Evolutionary conservation across 2,888 invertebrate species (phyloP), one percentile per base, ranked within the genome.

Genomic region (Cerastoderma edule): DNA sequence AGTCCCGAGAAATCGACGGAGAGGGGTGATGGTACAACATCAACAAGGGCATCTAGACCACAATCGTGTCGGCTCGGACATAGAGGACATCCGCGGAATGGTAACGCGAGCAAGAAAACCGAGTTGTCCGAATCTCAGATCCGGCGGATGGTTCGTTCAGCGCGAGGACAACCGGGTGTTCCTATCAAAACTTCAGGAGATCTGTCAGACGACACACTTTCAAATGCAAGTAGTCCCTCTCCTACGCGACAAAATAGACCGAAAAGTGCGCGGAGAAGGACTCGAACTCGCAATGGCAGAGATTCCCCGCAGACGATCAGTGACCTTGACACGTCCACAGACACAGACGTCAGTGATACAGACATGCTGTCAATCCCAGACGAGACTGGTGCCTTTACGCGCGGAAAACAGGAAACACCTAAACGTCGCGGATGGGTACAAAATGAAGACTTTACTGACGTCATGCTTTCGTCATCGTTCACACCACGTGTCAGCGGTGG

Each of bases 331-430:
- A 80, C 78, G 27, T 85, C 83, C 2, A 80, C 82, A 1, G 86
- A 85, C 56, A 74, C 81, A 5, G 85, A 86, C 33, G 77, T 79
- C 32, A 86, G 86, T 72, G 88, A 87, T 64, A 83, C 85, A 8
- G 87, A 87, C 56, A 78, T 87, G 75, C 72, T 87, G 67, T 85
- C 87, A 22, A 88, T 88, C 44, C 88, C 88, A 16, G 88, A 88
- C 72, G 88, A 88, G 70, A 88, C 88, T 0, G 72, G 80, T 28
- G 73, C 73, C 2, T 75, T 79, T 48, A 70, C 71, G 22, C 66
- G 67, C 16, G 68, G 66, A 19, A 69, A 67, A 13, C 68, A 72
- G 48, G 75, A 74, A 27, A 67, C 72, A 22, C 72, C 72, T n/a
- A 77, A 54, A 30, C 67, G 80, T 32, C 73, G 82, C 35, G 85